Conservation (phyloP, 1,140 invertebrate genomes). For the Meloidogyne hapla region DNA sequence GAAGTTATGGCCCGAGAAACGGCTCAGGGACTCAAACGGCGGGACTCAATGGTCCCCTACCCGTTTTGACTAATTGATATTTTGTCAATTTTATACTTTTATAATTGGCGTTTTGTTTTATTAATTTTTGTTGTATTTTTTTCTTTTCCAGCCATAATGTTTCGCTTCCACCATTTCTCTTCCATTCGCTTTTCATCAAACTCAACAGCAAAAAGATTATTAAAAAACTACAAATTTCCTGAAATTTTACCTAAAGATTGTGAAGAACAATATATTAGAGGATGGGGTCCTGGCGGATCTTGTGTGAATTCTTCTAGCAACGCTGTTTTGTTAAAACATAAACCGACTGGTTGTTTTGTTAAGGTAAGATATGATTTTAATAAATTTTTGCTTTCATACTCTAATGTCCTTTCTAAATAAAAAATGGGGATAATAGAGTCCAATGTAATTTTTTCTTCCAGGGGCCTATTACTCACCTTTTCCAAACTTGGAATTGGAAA, state of each 20-base stretch:
- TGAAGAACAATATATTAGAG: constrained; percentile 15
- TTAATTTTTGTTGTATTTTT: too few relatives aligned
- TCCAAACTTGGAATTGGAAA: too few relatives aligned
- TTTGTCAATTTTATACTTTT: background rate
- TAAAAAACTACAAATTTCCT: constrained; percentile 26
- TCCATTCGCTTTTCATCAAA: background rate
- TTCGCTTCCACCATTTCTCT: background rate
- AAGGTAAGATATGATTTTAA: background rate
- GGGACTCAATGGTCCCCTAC: too few relatives aligned
- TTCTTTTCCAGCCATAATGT: too few relatives aligned
- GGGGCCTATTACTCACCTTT: too few relatives aligned
- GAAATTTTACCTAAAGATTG: constrained; percentile 14
- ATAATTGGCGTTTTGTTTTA: too few relatives aligned
- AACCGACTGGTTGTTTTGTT: constrained; percentile 16
- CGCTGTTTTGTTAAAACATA: constrained; percentile 24
- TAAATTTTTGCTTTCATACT: too few relatives aligned
- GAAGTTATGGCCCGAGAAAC: too few relatives aligned
- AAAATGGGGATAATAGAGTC: too few relatives aligned
- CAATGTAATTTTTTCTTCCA: too few relatives aligned
- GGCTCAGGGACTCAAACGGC: too few relatives aligned
- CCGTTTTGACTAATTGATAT: background rate
- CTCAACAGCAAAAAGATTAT: constrained; percentile 12
- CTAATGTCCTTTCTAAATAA: too few relatives aligned
- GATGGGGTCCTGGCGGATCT: constrained; percentile 13
- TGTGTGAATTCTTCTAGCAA: constrained; percentile 23